Conservation (phyloP, 2,888 invertebrate species). For the Chrysomela aeneicollis region DNA sequence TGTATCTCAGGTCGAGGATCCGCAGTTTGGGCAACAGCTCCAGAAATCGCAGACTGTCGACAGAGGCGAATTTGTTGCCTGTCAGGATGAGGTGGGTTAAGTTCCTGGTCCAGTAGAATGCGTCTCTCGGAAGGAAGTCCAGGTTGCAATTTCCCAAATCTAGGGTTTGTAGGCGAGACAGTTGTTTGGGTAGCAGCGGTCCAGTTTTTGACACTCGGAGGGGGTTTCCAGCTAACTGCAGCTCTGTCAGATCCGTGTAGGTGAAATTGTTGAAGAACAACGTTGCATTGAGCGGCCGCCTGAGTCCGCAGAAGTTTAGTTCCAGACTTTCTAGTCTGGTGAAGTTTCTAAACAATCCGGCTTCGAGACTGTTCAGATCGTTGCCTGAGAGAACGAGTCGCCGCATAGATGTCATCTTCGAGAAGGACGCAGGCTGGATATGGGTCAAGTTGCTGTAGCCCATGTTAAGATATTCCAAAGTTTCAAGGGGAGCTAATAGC, state of each 20-base stretch:
- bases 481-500: constrained; percentile 70
- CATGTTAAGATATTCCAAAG: constrained; percentile 75
- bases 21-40: constrained; percentile 66
- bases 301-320: constrained; percentile 73
- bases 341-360: constrained; percentile 73
- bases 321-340: constrained; percentile 73
- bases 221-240: constrained; percentile 75
- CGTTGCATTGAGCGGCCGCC: constrained; percentile 69
- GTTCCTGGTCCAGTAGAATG: constrained; percentile 70
- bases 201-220: constrained; percentile 67
- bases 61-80: constrained; percentile 65
- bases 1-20: constrained; percentile 70
- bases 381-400: constrained; percentile 74
- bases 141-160: constrained; percentile 74
- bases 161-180: constrained; percentile 70
- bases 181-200: constrained; percentile 70
- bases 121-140: constrained; percentile 66
- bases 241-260: constrained; percentile 71
- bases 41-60: constrained; percentile 66
- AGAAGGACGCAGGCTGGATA: constrained; percentile 71
- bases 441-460: constrained; percentile 74
- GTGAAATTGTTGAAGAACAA: constrained; percentile 73
- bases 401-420: constrained; percentile 74
- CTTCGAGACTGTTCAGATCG: constrained; percentile 70
- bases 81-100: constrained; percentile 70